These are phyloP conservation scores for Vulpes ferrilata DNA, from an alignment of 2,113 vertebrate genomes.

Conservation along the genomic window DNA sequence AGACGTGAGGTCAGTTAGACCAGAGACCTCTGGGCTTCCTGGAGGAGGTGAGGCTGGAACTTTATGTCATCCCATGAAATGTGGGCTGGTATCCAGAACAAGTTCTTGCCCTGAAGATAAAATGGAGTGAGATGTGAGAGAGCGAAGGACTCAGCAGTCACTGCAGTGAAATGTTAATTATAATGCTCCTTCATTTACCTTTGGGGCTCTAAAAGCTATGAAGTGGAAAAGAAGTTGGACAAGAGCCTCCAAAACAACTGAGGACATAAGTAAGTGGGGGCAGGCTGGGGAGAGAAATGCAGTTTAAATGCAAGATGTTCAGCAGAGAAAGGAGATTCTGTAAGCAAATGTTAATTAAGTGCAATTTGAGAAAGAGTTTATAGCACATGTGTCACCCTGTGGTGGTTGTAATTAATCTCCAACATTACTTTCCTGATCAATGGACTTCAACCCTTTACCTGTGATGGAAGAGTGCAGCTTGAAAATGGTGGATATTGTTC, in stretches of 20 bases:
- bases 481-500: neutral
- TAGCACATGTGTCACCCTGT: neutral
- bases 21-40: neutral
- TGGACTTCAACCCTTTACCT: neutral
- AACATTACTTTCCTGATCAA: neutral
- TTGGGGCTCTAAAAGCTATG: constrained; percentile 40
- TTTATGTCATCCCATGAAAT: neutral
- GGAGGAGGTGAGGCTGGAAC: neutral
- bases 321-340: constrained; percentile 22
- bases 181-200: neutral
- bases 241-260: neutral
- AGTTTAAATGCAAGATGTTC: constrained; percentile 48
- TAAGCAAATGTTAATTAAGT: constrained; percentile 54
- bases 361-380: neutral
- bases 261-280: neutral
- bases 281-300: neutral
- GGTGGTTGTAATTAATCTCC: constrained; percentile 53
- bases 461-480: neutral
- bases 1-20: neutral
- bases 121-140: neutral
- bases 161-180: neutral
- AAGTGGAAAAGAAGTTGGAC: neutral
- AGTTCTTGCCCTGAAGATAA: neutral
- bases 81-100: neutral
- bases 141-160: neutral